Evolutionary conservation across 1,140 invertebrate genomes (phyloP).

Genomic region (Eurosta solidaginis): DNA sequence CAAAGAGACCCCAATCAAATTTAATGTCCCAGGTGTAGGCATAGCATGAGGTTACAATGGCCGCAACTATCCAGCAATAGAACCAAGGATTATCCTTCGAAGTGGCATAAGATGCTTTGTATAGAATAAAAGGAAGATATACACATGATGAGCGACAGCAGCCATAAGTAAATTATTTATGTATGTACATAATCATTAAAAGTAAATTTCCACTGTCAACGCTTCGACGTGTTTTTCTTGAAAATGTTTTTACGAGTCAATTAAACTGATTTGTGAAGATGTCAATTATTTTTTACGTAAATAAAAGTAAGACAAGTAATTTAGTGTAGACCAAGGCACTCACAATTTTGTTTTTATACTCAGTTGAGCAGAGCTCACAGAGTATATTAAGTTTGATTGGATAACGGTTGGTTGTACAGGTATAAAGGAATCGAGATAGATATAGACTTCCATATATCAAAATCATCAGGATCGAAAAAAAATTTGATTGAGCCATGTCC

Average conservation of each 20-base stretch:
- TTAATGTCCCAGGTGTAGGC: conserved; percentile 95
- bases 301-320: not conserved
- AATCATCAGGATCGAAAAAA: too few relatives aligned
- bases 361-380: too few relatives aligned
- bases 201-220: not conserved
- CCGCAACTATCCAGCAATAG: conserved; percentile 78
- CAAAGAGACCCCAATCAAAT: conserved; percentile 98
- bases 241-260: not conserved
- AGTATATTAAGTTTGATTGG: too few relatives aligned
- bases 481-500: too few relatives aligned
- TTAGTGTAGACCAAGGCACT: not conserved
- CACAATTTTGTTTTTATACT: too few relatives aligned
- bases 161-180: not conserved
- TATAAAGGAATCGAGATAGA: too few relatives aligned
- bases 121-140: not conserved
- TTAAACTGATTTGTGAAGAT: not conserved
- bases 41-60: conserved; percentile 82
- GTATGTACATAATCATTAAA: not conserved
- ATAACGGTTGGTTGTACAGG: too few relatives aligned
- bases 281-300: not conserved
- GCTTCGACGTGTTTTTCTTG: not conserved
- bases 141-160: not conserved
- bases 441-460: too few relatives aligned
- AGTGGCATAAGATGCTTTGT: conserved; percentile 66
- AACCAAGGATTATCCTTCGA: conserved; percentile 78